Base-by-base conservation (phyloP, 1,140 invertebrate genomes). In the Drosophila eugracilis region DNA sequence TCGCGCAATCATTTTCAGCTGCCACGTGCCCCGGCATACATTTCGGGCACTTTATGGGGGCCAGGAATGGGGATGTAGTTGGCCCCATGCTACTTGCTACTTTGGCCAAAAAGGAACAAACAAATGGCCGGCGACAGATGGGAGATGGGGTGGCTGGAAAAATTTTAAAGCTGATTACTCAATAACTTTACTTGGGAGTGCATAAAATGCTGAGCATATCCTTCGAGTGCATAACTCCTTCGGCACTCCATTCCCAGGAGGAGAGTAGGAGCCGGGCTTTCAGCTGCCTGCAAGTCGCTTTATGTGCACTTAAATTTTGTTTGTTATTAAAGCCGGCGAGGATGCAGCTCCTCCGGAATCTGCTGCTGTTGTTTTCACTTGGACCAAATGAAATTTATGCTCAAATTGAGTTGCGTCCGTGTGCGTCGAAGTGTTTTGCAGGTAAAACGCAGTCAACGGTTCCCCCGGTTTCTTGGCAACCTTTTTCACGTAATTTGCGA, bases 1-100 rank as follows among this genome's bases (percentile, higher is more conserved):
- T 89, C 85, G 85, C 85, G 85, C 85, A 80, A 89, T 89, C 85
- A 89, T 89, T 89, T 89, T 89, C 84, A 89, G 85, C 85, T 89
- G 79, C 79, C 80, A 85, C 80, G 80, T 85, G 80, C 80, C 77
- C 58, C 62, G 47, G 81, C 81, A 88, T 88, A 88, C 81, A 88
- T 83, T 86, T 86, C 65, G 74, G 63, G 83, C 83, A 85, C 86
- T 85, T 85, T 85, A 85, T 81, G 83, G 67, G 67, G 75, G 44
- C 39, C 26, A 49, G 36, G 24, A 10, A 15, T n/a, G n/a, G n/a
- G n/a, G n/a, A n/a, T n/a, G 28, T 19, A 28, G 30, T 26, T 21
- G 39, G 28, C 41, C 57, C n/a, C 57, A 39, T 53, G 42, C 48
- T 67, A 39, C 44, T 70, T 54, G 28, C 28, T 30, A 30, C n/a